A percentile compares a stretch with the other conserved stretches of the same genome.
Conservation (phyloP, 2,113 vertebrate genomes). For the Heptranchias perlo region DNA sequence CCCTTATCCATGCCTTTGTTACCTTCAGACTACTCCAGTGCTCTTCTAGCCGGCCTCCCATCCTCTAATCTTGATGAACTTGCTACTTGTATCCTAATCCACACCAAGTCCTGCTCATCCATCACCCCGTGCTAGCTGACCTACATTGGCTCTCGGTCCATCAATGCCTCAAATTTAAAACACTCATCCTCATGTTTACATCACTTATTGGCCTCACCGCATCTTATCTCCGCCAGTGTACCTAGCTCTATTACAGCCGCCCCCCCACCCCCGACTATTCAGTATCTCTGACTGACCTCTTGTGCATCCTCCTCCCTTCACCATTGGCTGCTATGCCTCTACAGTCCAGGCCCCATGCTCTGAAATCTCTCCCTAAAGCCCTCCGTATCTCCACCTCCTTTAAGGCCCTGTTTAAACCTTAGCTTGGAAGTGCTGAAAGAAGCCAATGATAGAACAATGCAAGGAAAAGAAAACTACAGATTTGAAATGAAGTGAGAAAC, state of each 20-base stretch:
- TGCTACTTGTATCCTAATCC: neutral
- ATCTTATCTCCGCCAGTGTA: neutral
- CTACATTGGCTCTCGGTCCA: neutral
- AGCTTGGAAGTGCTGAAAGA: neutral
- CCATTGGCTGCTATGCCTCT: neutral
- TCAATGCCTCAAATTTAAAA: neutral
- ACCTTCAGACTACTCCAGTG: too few species aligned
- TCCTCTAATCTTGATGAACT: too few species aligned
- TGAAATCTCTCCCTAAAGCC: neutral
- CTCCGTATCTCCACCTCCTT: too few species aligned
- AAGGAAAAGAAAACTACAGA: neutral
- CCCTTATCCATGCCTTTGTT: too few species aligned
- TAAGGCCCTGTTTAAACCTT: neutral
- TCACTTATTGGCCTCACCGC: neutral
- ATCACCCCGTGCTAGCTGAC: neutral
- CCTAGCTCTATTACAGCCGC: neutral
- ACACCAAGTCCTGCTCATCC: neutral
- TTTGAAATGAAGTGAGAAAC: neutral
- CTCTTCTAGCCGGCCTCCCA: too few species aligned
- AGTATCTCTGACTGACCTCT: neutral
- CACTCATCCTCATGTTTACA: neutral
- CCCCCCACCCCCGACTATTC: neutral
- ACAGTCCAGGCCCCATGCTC: neutral
- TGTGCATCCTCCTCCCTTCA: neutral
- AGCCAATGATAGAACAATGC: neutral